These are phyloP conservation scores for Paracyclopina nana DNA, from an alignment of 1,140 invertebrate species.

Conservation along the genomic window DNA sequence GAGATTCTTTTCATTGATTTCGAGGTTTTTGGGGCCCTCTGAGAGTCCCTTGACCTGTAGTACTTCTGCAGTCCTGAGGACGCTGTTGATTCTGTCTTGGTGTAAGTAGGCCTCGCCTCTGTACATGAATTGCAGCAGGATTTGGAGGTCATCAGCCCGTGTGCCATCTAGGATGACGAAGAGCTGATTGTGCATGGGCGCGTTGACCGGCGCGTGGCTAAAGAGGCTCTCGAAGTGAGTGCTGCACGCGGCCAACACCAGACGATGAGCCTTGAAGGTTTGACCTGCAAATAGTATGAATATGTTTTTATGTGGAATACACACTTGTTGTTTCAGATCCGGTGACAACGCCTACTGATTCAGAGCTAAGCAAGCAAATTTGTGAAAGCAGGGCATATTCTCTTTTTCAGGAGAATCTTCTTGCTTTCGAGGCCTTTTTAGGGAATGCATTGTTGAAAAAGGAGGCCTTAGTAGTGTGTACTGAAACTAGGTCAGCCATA, in stretches of 20 bases:
- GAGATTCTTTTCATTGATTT: slow-evolving; percentile 11
- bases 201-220: slow-evolving; percentile 60
- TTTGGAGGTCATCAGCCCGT: slow-evolving; percentile 63
- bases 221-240: slow-evolving; percentile 80
- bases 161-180: slow-evolving; percentile 72
- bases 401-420: no score
- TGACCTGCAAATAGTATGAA: slow-evolving; percentile 46
- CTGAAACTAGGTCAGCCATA: no score
- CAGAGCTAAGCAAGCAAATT: no score
- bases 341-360: no score
- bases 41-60: slow-evolving; percentile 14
- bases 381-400: no score
- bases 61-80: slow-evolving; percentile 13
- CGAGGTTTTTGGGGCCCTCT: slow-evolving; percentile 6
- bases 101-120: slow-evolving; percentile 16
- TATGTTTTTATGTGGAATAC: no score
- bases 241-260: slow-evolving; percentile 77
- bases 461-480: no score
- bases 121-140: slow-evolving; percentile 65
- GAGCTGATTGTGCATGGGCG: slow-evolving; percentile 53
- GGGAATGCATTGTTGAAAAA: no score
- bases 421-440: no score
- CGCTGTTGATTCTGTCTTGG: slow-evolving; percentile 15
- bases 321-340: no score
- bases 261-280: slow-evolving; percentile 69